These are phyloP conservation scores for Andricus curvator DNA, from an alignment of 2,888 invertebrate genomes.

Conservation along the genomic window DNA sequence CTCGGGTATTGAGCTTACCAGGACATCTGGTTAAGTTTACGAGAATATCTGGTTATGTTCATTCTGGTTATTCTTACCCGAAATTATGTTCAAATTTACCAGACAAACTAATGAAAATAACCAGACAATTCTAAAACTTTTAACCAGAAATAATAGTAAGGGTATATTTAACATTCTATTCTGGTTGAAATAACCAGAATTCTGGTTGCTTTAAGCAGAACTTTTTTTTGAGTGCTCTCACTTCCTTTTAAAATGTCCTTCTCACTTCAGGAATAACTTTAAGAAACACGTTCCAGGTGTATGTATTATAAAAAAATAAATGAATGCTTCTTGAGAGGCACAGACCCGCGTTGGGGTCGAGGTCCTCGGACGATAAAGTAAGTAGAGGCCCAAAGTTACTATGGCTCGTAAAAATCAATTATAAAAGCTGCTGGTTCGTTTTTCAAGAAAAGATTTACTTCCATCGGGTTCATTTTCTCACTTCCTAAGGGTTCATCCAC, in stretches of 20 bases:
- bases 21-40: no score
- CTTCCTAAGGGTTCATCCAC: not conserved
- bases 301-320: constrained; percentile 10
- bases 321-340: not conserved
- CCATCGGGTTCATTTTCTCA: not conserved
- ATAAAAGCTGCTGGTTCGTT: constrained; percentile 7
- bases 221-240: not conserved
- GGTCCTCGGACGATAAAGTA: not conserved
- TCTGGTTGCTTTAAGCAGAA: no score
- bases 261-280: not conserved
- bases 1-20: no score
- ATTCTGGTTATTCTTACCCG: no score
- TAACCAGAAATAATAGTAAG: no score
- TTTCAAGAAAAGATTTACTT: constrained; percentile 3
- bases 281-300: not conserved
- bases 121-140: no score
- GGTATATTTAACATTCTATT: no score
- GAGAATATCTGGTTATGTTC: no score
- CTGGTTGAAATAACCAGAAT: no score
- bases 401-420: constrained; percentile 10
- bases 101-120: no score
- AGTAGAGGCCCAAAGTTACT: not conserved
- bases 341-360: not conserved
- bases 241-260: not conserved
- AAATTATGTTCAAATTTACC: no score